phyloP scores from a whole-genome alignment of 1,140 invertebrate genomes.

The Ceratina calcarata region DNA sequence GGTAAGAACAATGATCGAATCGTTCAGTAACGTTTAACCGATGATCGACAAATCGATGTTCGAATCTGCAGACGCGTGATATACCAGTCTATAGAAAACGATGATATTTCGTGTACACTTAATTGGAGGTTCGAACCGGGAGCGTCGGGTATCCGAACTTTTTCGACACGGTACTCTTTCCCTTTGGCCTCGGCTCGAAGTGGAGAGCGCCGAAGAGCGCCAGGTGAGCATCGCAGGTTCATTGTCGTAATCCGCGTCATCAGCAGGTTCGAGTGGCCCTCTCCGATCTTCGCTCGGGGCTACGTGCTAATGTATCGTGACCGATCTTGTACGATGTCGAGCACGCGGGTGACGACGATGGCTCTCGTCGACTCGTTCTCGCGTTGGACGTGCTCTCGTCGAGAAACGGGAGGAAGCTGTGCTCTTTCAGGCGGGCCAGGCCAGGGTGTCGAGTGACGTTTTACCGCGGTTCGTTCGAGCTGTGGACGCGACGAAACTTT shows the following conservation, averaged over 20 bases:
- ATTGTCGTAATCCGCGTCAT: slow-evolving; percentile 73
- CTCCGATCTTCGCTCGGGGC: slow-evolving; percentile 23
- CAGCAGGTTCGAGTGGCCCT: slow-evolving; percentile 72
- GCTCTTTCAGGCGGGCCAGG: not conserved
- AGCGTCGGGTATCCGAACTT: too few species aligned
- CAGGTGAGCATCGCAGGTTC: slow-evolving; percentile 76
- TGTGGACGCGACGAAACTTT: too few species aligned
- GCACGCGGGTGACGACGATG: slow-evolving; percentile 5
- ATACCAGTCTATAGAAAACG: too few species aligned
- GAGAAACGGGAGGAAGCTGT: slow-evolving; percentile 3
- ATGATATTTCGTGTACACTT: too few species aligned
- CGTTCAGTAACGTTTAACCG: too few species aligned
- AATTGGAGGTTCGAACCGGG: too few species aligned
- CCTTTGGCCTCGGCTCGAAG: not conserved
- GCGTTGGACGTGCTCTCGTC: slow-evolving; percentile 15
- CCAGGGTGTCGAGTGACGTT: not conserved
- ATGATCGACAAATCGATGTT: too few species aligned
- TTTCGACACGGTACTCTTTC: not conserved
- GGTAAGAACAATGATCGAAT: too few species aligned
- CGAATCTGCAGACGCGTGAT: too few species aligned
- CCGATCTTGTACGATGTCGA: slow-evolving; percentile 38
- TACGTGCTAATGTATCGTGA: slow-evolving; percentile 62
- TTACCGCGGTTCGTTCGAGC: too few species aligned
- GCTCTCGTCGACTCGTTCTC: not conserved
- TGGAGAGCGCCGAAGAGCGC: slow-evolving; percentile 62